Base-by-base conservation (phyloP, 92 coral and sea anemone genomes). In the Diadumene lineata region DNA sequence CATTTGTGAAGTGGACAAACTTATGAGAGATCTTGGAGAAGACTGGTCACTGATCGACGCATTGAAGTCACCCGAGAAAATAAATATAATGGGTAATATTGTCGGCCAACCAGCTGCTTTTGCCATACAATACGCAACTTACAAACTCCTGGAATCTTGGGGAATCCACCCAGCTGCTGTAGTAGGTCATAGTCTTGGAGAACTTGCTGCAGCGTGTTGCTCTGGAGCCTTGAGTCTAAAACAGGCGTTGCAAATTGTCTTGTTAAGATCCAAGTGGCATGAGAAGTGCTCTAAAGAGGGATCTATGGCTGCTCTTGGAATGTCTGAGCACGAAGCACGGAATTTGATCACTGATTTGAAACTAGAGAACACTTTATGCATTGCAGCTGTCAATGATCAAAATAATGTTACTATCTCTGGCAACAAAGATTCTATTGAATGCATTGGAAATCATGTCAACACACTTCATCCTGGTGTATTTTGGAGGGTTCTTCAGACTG, bases 161-260 rank as follows among this genome's bases (percentile, higher is more conserved):
- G 96, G 89, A 34, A 74, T 93, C 50, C 38, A 75, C 21, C 98
- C 98, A 1, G 66, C 89, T 1, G 98, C 93, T 21, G 97, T 93
- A 13, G 65, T 93, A 31, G 98, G 98, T 0, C 98, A 93, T 67
- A 93, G 98, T 74, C 82, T 93, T n/a, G 98, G 98, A 31, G 98
- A 93, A 70, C 70, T 83, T 23, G 93, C 98, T 34, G 97, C 97
- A 21, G 91, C 96, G 33, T 87, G 92, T 32, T 77, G 76, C 7
- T 88, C 91, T 2, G 86, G 88, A 16, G 89, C 89, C 50, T 61
- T 93, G 19, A 81, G 82, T 1, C 33, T 90, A n/a, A 77, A 73
- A 34, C 93, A 87, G 67, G 93, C 96, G 1, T 56, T 93, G 29
- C 75, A 84, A 31, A 25, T 93, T 46, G 87, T 93, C 13, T 43